Percentiles rank a stretch among this genome's conserved stretches.
phyloP scores from a whole-genome alignment of 2,113 vertebrate genomes.

The Oplegnathus fasciatus region DNA sequence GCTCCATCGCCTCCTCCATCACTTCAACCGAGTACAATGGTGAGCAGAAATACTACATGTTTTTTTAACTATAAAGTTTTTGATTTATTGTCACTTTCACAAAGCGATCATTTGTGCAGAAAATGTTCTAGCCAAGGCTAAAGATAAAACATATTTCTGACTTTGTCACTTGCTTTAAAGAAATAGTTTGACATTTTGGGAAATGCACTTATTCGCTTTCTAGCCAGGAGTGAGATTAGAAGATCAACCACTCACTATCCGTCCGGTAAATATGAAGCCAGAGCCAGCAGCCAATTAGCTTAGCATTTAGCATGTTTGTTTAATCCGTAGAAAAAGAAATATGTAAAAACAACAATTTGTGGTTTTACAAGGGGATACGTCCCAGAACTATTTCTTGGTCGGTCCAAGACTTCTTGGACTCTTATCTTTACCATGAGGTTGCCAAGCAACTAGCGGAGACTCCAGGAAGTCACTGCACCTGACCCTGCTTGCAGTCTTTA shows the following conservation, averaged over 20 bases:
- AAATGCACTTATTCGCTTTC: neutral
- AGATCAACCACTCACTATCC: neutral
- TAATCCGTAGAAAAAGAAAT: neutral
- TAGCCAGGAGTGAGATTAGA: neutral
- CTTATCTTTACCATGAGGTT: neutral
- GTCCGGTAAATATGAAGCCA: neutral
- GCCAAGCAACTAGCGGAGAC: neutral
- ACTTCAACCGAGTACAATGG: conserved; percentile 95
- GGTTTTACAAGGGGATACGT: neutral
- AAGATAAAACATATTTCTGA: neutral
- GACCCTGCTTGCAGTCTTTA: neutral
- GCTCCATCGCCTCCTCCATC: conserved; percentile 94
- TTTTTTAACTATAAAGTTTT: neutral
- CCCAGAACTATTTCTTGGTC: neutral
- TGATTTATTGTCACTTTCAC: neutral
- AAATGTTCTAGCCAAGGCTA: neutral
- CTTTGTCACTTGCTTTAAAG: neutral
- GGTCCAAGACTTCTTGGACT: neutral
- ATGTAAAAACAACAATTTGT: neutral
- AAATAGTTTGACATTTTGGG: too few relatives aligned
- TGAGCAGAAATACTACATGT: conserved; percentile 60
- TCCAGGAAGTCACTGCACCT: neutral
- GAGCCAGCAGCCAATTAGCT: neutral
- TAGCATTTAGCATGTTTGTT: neutral
- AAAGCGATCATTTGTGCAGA: neutral